Base-by-base conservation (phyloP, 2,113 vertebrate species). In the Sinocyclocheilus anshuiensis region DNA sequence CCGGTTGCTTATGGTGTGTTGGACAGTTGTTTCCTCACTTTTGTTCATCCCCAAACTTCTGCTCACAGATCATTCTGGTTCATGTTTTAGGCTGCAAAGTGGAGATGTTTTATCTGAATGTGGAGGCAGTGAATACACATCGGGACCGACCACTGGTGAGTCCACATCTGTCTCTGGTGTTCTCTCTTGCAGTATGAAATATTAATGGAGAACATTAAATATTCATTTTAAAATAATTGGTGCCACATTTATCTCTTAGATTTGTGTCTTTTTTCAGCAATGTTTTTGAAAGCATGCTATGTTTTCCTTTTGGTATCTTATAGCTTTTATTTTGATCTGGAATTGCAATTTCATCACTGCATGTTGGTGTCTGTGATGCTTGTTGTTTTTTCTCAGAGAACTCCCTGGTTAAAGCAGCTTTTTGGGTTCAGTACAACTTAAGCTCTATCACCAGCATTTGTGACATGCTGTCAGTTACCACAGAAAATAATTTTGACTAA, bases 101-200 rank as follows among this genome's bases (percentile, higher is more conserved):
- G 90, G 98, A 99, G 91, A 96, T 94, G 33, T 94, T 99, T 74
- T 94, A 95, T 61, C 93, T 98, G 79, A 95, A 97, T 0, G 97
- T 99, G 91, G 97, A 99, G 86, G 97, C 98, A 8, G 98, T 99
- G 80, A 95, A 99, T 92, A 99, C 98, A 0, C 98, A 99, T 89
- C 94, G 98, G 0, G 97, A 99, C 85, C 95, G 96, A 57, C 97
- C 98, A 83, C 88, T 94, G 1, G 97, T 99, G 93, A 97, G 97
- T 95, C 59, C 16, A 29, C 67, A 63, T 55, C n/a, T 42, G 50
- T 18, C 36, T 78, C 63, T 26, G 55, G 1, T 39, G 16, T 50
- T 48, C 55, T 45, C 71, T 50, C 6, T 26, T 2, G 26, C 16
- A 77, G 33, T 20, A 16, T 48, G 22, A 75, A 84, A n/a, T 75